A percentile compares a stretch with the other conserved stretches of the same genome.
phyloP scores from a whole-genome alignment of 2,888 invertebrate species.

The Trichopoda pennipes region DNA sequence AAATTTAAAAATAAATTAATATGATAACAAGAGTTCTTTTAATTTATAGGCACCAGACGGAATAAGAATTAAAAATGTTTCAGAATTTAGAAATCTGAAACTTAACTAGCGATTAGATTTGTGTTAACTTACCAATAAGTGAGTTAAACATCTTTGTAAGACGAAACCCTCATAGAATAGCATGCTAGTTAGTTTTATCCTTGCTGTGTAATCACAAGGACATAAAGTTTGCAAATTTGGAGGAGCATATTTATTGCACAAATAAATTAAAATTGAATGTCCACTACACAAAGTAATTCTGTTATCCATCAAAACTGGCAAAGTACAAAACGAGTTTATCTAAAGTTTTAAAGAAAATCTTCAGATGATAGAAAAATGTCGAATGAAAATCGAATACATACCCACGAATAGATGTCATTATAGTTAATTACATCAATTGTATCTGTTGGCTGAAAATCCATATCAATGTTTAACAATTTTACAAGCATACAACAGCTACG shows the following conservation, averaged over 20 bases:
- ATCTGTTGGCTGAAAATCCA: conserved; percentile 77
- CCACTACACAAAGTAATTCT: conserved; percentile 80
- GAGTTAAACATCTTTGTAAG: conserved; percentile 70
- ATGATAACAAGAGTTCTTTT: too few species aligned
- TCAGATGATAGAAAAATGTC: not conserved
- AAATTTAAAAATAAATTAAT: too few species aligned
- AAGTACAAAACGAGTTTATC: conserved; percentile 79
- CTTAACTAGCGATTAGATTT: not conserved
- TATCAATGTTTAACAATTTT: conserved; percentile 79
- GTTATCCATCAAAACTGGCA: conserved; percentile 78
- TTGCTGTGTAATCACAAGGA: conserved; percentile 72
- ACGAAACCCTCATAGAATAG: conserved; percentile 78
- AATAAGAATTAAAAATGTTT: too few species aligned
- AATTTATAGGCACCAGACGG: too few species aligned
- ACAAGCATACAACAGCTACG: conserved; percentile 81
- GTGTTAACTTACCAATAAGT: conserved; percentile 71
- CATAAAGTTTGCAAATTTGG: conserved; percentile 59
- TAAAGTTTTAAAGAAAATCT: conserved; percentile 61
- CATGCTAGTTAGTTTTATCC: conserved; percentile 76
- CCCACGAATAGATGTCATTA: conserved; percentile 75
- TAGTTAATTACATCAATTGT: conserved; percentile 79
- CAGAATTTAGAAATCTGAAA: too few species aligned
- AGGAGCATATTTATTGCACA: conserved; percentile 74
- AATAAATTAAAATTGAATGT: conserved; percentile 81
- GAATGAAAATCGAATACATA: conserved; percentile 40